Conservation (phyloP, 2,113 vertebrate genomes). For the Erythrolamprus reginae region DNA sequence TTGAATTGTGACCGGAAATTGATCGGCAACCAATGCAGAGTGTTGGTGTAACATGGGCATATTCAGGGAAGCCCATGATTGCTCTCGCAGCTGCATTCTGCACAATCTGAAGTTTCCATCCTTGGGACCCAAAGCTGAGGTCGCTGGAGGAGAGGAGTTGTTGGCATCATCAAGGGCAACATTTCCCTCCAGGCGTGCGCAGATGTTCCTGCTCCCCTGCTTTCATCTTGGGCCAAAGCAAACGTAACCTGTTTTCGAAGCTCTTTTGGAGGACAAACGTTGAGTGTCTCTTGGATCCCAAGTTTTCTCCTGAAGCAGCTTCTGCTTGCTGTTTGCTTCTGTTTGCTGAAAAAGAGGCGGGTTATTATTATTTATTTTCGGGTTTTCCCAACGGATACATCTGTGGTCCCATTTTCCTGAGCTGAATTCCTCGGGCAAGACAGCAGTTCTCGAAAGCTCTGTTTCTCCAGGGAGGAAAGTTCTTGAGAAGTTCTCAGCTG, state of each 20-base stretch:
- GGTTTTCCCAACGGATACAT: not conserved
- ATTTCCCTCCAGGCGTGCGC: not conserved
- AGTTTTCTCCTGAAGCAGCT: not conserved
- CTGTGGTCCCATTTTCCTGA: not conserved
- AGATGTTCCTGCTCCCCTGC: not conserved
- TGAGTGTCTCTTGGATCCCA: not conserved
- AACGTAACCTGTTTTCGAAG: not conserved
- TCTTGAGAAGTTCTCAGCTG: not conserved
- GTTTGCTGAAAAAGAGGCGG: not conserved
- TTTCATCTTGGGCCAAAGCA: not conserved
- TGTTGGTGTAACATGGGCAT: too few species aligned
- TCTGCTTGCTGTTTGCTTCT: not conserved
- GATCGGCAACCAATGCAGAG: too few species aligned
- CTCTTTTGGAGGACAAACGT: not conserved
- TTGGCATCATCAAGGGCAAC: not conserved
- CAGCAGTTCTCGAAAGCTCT: not conserved
- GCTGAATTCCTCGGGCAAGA: too few species aligned
- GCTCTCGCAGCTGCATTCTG: too few species aligned
- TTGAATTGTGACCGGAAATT: too few species aligned
- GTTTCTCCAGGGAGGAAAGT: not conserved
- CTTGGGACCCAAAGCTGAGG: not conserved
- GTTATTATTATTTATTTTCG: not conserved
- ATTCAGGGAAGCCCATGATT: too few species aligned
- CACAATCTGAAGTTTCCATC: too few species aligned
- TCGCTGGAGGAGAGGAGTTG: not conserved